Conservation (phyloP, 1,140 invertebrate species). For the Drosophila hydei region DNA sequence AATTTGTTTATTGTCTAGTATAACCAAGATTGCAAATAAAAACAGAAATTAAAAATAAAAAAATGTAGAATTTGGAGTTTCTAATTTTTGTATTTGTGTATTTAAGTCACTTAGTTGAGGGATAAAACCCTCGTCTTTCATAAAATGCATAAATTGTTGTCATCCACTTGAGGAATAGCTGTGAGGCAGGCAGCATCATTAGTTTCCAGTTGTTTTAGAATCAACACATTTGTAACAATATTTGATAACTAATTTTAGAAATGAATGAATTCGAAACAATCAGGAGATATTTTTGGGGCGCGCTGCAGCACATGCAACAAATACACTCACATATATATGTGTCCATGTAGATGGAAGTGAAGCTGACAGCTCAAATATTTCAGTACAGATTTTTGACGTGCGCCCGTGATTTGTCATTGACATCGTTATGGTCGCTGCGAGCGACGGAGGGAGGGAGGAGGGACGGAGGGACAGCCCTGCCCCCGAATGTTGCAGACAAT, state of each 20-base stretch:
- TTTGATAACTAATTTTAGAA: conserved; percentile 84
- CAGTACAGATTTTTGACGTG: conserved; percentile 83
- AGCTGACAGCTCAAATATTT: conserved; percentile 83
- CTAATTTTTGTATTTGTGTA: conserved; percentile 45
- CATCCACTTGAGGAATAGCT: conserved; percentile 59
- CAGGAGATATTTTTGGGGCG: conserved; percentile 6
- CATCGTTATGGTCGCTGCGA: conserved; percentile 60
- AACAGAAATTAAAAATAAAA: too few relatives aligned
- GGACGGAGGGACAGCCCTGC: conserved; percentile 2
- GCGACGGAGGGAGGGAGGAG: neutral
- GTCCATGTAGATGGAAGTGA: conserved; percentile 57
- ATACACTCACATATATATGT: neutral
- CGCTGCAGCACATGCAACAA: neutral
- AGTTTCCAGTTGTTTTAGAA: conserved; percentile 76
- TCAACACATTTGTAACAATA: conserved; percentile 84
- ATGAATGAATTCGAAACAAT: conserved; percentile 18
- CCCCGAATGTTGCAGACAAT: conserved; percentile 60
- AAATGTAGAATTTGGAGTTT: too few relatives aligned
- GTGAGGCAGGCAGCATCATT: conserved; percentile 23
- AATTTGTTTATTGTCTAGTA: too few relatives aligned
- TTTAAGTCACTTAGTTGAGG: conserved; percentile 55
- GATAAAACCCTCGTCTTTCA: conserved; percentile 57
- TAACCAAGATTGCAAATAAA: too few relatives aligned
- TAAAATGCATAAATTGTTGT: conserved; percentile 60
- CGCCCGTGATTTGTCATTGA: conserved; percentile 83